These are phyloP conservation scores for Poeciliopsis gracilis DNA, from an alignment of 2,797 vertebrate genomes.

Conservation along the genomic window DNA sequence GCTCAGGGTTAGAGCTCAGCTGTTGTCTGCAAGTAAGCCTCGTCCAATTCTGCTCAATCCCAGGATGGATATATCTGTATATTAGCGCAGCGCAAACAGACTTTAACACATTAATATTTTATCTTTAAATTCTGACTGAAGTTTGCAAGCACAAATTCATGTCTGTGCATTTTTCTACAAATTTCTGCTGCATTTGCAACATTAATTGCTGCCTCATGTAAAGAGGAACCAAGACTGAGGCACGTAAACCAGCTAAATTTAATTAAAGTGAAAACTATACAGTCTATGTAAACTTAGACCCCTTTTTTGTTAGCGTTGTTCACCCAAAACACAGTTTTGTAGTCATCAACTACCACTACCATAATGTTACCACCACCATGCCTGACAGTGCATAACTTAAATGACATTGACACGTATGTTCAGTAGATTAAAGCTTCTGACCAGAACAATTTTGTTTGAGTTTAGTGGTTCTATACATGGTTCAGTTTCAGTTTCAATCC, in stretches of 20 bases:
- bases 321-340: neutral
- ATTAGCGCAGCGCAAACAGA: neutral
- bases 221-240: slow-evolving; percentile 12
- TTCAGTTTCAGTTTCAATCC: neutral
- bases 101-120: neutral
- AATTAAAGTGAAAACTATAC: neutral
- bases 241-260: slow-evolving; percentile 37
- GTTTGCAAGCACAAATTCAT: neutral
- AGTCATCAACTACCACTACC: neutral
- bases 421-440: neutral
- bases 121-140: slow-evolving; percentile 7
- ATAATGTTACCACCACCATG: neutral
- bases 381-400: neutral
- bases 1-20: slow-evolving; percentile 74
- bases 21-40: slow-evolving; percentile 71
- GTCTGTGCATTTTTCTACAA: neutral
- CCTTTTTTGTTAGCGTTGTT: neutral
- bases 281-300: neutral
- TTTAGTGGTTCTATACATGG: neutral
- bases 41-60: slow-evolving; percentile 14
- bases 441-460: neutral
- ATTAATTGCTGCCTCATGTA: neutral
- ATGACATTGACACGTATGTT: neutral
- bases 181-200: neutral
- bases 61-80: slow-evolving; percentile 8